Base-by-base conservation (phyloP, 2,888 invertebrate species). In the Drosophila kokeensis region DNA sequence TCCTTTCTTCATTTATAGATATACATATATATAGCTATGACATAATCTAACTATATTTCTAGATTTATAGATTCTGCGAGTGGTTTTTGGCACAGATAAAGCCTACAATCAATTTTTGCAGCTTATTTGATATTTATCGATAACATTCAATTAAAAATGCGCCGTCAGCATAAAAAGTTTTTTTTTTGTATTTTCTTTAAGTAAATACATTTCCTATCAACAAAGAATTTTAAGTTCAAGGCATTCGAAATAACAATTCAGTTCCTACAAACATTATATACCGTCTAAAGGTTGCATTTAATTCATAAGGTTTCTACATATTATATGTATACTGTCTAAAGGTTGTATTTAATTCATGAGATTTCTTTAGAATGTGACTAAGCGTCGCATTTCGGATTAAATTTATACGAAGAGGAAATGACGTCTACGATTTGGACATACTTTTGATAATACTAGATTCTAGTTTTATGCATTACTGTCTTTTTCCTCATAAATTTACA, bases 1-100 rank as follows among this genome's bases (percentile, higher is more conserved):
- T 85, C 54, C 60, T 64, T 81, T 72, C 48, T 50, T 11, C 61
- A 27, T 55, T 24, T 8, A 15, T 2, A 4, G 18, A n/a, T 8
- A 11, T 18, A 18, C 1, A 27, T 27, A n/a, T 18, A 32, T 34
- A 15, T 18, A 1, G 13, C 13, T 10, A 36, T 63, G 21, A 15
- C 38, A 36, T 27, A 42, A 8, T 32, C 13, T 30, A 53, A 36
- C 13, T 15, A 53, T 1, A 0, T 10, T 40, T 40, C 2, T 30
- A 5, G 36, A 15, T 30, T 29, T 24, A 0, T 27, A 8, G 18
- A 38, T 54, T 15, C 2, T 1, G 4, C 54, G 27, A 29, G 30
- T 30, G 29, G n/a, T n/a, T 3, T 24, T 24, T 24, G 15, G 24
- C 15, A 2, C 0, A 30, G 8, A 34, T 15, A 21, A 55, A 8